Base-by-base conservation (phyloP, 1,140 invertebrate genomes). In the Caenorhabditis brenneri region DNA sequence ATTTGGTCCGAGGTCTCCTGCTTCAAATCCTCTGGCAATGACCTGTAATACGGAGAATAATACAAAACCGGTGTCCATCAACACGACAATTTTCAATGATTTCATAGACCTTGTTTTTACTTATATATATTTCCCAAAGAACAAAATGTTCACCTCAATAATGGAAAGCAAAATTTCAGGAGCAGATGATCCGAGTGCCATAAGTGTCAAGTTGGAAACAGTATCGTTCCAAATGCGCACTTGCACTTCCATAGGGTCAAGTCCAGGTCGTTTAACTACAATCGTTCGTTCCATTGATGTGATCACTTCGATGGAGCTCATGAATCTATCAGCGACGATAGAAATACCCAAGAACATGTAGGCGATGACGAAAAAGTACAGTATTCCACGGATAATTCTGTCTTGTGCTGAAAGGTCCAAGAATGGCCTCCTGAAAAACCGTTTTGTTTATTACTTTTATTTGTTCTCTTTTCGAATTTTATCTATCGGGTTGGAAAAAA, bases 281-380 rank as follows among this genome's bases (percentile, higher is more conserved):
- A 84, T 55, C 48, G n/a, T 74, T 81, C 42, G 74, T 19, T 79
- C 81, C 10, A 80, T 36, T 22, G 39, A 49, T 29, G 84, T 85
- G 80, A 85, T 85, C 74, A 58, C 55, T 33, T 85, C 84, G 31
- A 85, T 85, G 19, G 84, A 48, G 51, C 84, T 81, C 84, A 85
- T 85, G 65, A 85, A 85, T 27, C 81, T 80, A 33, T 85, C 84
- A 27, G 84, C 84, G 42, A 48, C 80, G 36, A 85, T 85, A 10
- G 84, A 79, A 33, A 81, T 85, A 5, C 84, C 84, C 48, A 24
- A 74, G 92, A 99, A 99, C 86, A 98, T 93, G 91, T 98, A 99
- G 48, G 95, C 91, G 91, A 99, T 93, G 22, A 93, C 91, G 5
- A 96, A 87, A 91, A 98, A 97, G 91, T 99, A 99, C 29, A 97